Conservation (phyloP, 2,888 invertebrate genomes). For the Epinotia nisella region DNA sequence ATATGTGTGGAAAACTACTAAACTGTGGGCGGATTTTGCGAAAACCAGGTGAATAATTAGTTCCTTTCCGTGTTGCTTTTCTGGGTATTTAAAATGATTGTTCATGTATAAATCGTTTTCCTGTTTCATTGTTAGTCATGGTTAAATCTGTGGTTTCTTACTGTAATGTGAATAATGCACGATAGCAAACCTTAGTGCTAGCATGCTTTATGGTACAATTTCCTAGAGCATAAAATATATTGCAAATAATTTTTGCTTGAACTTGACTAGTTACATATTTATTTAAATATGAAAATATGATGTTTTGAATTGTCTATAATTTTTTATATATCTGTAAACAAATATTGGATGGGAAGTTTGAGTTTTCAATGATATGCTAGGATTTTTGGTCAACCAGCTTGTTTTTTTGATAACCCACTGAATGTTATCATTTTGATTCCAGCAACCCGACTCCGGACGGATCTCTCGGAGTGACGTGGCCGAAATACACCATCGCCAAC, state of each 20-base stretch:
- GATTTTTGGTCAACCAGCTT: too few relatives aligned
- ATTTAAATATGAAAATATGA: too few relatives aligned
- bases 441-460: slow-evolving; percentile 67
- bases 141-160: background rate
- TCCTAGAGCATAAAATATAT: background rate
- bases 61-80: background rate
- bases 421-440: slow-evolving; percentile 40
- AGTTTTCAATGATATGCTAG: too few relatives aligned
- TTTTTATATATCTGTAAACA: too few relatives aligned
- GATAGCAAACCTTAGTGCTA: background rate
- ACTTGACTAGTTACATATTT: background rate
- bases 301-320: too few relatives aligned
- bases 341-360: too few relatives aligned
- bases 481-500: slow-evolving; percentile 49
- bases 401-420: too few relatives aligned
- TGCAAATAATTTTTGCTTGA: background rate
- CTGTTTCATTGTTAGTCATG: slow-evolving; percentile 8
- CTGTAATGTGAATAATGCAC: background rate
- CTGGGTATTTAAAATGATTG: background rate
- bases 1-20: slow-evolving; percentile 61
- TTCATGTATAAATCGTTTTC: background rate
- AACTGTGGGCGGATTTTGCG: slow-evolving; percentile 75
- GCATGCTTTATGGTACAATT: background rate
- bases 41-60: slow-evolving; percentile 64
- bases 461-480: slow-evolving; percentile 60